A percentile compares a stretch with the other conserved stretches of the same genome.
These are phyloP conservation scores for Miichthys miiuy DNA, from an alignment of 2,797 vertebrate genomes.

Conservation along the genomic window DNA sequence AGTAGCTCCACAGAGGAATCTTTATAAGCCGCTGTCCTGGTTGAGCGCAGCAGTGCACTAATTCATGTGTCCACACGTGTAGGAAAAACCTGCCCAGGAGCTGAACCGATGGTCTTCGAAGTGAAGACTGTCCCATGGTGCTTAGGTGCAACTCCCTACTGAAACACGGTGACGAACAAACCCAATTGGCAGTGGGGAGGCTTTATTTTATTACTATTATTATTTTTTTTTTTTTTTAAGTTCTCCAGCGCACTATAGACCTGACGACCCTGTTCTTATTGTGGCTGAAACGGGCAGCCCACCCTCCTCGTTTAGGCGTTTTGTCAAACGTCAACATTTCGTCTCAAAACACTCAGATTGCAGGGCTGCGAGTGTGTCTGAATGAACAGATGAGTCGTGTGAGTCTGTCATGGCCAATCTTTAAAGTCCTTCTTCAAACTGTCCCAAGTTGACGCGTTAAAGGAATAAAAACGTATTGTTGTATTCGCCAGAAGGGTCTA, in stretches of 20 bases:
- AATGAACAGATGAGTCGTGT: slow-evolving; percentile 54
- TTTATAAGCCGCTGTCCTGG: slow-evolving; percentile 55
- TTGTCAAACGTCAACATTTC: slow-evolving; percentile 37
- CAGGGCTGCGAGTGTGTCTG: slow-evolving; percentile 56
- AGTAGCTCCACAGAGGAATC: slow-evolving; percentile 44
- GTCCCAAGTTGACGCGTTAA: slow-evolving; percentile 54
- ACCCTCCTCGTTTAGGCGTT: slow-evolving; percentile 1
- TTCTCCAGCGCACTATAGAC: slow-evolving; percentile 45
- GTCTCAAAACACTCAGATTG: slow-evolving; percentile 46
- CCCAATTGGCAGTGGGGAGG: slow-evolving; percentile 37
- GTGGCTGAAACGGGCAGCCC: slow-evolving; percentile 33
- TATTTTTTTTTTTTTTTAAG: not conserved
- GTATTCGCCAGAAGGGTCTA: slow-evolving; percentile 63
- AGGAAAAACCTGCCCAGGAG: slow-evolving; percentile 38
- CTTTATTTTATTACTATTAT: not conserved
- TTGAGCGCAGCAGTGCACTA: slow-evolving; percentile 63
- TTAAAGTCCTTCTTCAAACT: slow-evolving; percentile 59
- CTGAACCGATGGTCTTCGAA: slow-evolving; percentile 51
- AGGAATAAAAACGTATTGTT: slow-evolving; percentile 57
- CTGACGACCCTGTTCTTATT: slow-evolving; percentile 46
- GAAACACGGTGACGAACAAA: slow-evolving; percentile 58
- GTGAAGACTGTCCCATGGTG: slow-evolving; percentile 70
- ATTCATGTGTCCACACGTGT: slow-evolving; percentile 38
- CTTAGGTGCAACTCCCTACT: slow-evolving; percentile 78
- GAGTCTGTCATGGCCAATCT: slow-evolving; percentile 59